Evolutionary conservation across 2,888 invertebrate species (phyloP).

Genomic region (Eupithecia inturbata): DNA sequence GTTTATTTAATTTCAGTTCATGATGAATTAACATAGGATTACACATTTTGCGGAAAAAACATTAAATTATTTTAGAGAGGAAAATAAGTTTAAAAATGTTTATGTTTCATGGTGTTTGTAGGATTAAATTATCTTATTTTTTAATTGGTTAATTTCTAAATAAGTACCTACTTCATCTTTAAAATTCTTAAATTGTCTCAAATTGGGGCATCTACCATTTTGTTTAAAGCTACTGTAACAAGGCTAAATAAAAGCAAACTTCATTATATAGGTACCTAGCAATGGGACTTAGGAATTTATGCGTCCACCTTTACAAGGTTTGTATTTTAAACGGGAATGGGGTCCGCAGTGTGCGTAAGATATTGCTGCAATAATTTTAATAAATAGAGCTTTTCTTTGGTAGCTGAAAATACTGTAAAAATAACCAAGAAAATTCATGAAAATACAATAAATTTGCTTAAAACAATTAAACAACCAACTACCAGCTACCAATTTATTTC

Average conservation of each 20-base stretch:
- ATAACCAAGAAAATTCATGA: background rate
- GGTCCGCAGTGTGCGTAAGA: conserved; percentile 27
- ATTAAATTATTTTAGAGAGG: no score
- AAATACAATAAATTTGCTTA: background rate
- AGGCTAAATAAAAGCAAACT: conserved; percentile 36
- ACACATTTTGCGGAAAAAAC: no score
- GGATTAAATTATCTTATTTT: background rate
- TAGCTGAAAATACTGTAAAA: background rate
- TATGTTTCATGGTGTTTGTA: background rate
- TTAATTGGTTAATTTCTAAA: background rate
- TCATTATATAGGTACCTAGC: conserved; percentile 38
- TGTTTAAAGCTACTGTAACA: conserved; percentile 34
- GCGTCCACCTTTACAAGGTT: conserved; percentile 48
- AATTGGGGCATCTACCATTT: conserved; percentile 1
- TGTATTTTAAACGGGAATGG: conserved; percentile 44
- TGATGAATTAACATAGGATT: background rate
- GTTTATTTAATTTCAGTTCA: background rate
- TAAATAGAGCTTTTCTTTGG: background rate
- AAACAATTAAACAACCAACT: background rate
- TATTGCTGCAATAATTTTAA: conserved; percentile 28
- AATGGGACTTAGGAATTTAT: conserved; percentile 53
- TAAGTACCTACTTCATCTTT: no score
- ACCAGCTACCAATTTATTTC: background rate
- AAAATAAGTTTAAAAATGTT: no score
- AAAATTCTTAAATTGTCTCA: background rate